A percentile compares a stretch with the other conserved stretches of the same genome.
Evolutionary conservation across 2,113 vertebrate genomes (phyloP).

Genomic region (Neolamprologus toae): DNA sequence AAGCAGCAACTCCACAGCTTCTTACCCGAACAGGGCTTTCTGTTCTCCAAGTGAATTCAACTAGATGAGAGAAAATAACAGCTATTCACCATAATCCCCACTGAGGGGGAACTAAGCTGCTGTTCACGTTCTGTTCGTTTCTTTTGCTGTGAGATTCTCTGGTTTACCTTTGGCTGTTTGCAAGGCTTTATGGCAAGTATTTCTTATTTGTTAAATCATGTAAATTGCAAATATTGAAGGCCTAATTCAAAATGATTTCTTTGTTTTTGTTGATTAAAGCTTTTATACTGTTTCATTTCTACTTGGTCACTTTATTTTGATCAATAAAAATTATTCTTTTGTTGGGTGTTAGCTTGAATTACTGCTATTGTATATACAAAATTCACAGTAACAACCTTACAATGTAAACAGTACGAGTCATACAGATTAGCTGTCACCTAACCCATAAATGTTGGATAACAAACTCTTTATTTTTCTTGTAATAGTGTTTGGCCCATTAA

Average conservation of each 20-base stretch:
- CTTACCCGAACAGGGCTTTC: background rate
- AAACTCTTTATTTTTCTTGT: background rate
- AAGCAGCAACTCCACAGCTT: background rate
- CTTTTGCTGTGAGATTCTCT: background rate
- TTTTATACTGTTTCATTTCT: background rate
- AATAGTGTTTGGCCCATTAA: background rate
- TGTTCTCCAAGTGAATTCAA: slow-evolving; percentile 11
- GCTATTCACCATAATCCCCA: slow-evolving; percentile 14
- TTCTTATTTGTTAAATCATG: background rate
- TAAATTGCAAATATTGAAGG: background rate
- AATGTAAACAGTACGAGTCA: background rate
- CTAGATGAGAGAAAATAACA: slow-evolving; percentile 34
- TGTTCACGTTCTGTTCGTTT: background rate
- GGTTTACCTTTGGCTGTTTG: background rate
- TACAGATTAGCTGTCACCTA: background rate
- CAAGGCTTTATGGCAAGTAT: background rate
- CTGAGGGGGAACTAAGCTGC: slow-evolving; percentile 15
- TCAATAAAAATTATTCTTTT: background rate
- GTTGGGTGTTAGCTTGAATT: background rate
- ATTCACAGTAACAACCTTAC: background rate
- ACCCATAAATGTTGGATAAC: background rate
- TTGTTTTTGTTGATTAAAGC: background rate
- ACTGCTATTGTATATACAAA: background rate
- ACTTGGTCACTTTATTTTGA: background rate
- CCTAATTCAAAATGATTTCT: background rate